Base-by-base conservation (phyloP, 2,888 invertebrate species). In the Taphrorychus bicolor region DNA sequence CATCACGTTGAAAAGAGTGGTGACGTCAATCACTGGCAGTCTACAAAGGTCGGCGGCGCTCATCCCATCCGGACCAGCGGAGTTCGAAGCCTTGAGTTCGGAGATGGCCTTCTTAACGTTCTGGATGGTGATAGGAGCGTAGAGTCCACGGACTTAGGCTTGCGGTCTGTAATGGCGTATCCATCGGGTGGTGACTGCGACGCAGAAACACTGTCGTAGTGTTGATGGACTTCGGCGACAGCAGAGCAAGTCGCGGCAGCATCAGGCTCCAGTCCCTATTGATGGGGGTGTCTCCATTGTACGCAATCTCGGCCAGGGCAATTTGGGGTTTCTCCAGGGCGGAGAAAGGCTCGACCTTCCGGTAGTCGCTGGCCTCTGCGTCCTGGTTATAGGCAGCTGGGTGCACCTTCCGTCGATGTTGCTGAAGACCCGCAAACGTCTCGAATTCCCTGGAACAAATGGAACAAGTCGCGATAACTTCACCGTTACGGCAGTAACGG, bases 1-100 rank as follows among this genome's bases (percentile, higher is more conserved):
- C 1, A 21, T 51, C 11, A 7, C 19, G 32, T 70, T 70, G 42
- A 66, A 59, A 0, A 72, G 40, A 3, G 66, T 19, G 5, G 52
- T 40, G 3, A 68, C 14, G 17, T 51, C 52, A 0, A 2, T 3
- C 1, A 17, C 7, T 5, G 66, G 63, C 0, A 69, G 45, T n/a
- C 40, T 9, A 3, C 48, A 42, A 1, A 71, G 14, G 5, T 59
- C 64, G 2, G 48, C 17, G 51, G 51, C 51, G 9, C 5, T 51
- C 5, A 61, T 53, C 5, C 17, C 49, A 5, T 49, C 17, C 4
- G 5, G 19, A 5, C 2, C 18, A 7, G 22, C 51, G 19, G 19
- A 1, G 19, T 51, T 14, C 3, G 17, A 45, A 16, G 45, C 45
- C 4, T 45, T 4, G 11, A 3, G 45, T 4, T 45, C 45, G 4